Base-by-base conservation (phyloP, 2,888 invertebrate genomes). In the Latrodectus hesperus region DNA sequence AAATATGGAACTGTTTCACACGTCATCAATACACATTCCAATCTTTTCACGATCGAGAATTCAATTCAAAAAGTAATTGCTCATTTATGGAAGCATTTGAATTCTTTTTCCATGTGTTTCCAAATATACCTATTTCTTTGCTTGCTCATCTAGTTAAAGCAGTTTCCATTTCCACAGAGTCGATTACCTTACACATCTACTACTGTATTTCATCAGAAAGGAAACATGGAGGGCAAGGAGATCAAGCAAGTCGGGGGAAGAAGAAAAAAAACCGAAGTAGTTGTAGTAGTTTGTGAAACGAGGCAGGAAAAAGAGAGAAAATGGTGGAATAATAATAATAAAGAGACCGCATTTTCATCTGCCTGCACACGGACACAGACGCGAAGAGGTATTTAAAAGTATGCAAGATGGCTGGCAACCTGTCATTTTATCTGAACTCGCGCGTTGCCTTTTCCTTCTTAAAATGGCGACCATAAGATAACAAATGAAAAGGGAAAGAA, bases 401-500 rank as follows among this genome's bases (percentile, higher is more conserved):
- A 85, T 75, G 81, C 86, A 81, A 82, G 81, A 81, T 81, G 86
- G 81, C 86, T 72, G 86, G 86, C 86, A 76, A 81, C 86, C 86
- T 87, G 86, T 87, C 86, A 87, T 82, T 85, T 79, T 74, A 85
- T 84, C 76, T 70, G 68, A 73, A n/a, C 49, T 81, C 80, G 70
- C 81, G 81, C 76, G 52, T 71, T 65, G 64, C 80, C 70, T 76
- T 67, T 81, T 81, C 81, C 75, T 81, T 81, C 85, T 85, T 87
- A 87, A 87, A 87, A 87, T 87, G 86, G 86, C 86, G 86, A 87
- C 86, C 86, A 72, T 82, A 81, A 82, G 86, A 87, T 87, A 87
- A 87, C 86, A 87, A 87, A 87, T 87, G 86, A 87, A 87, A 87
- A 81, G 86, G 71, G 85, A 80, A 86, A 73, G 73, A 75, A 84